Conservation (phyloP, 2,888 invertebrate species). For the Hirtodrosophila histrioides region DNA sequence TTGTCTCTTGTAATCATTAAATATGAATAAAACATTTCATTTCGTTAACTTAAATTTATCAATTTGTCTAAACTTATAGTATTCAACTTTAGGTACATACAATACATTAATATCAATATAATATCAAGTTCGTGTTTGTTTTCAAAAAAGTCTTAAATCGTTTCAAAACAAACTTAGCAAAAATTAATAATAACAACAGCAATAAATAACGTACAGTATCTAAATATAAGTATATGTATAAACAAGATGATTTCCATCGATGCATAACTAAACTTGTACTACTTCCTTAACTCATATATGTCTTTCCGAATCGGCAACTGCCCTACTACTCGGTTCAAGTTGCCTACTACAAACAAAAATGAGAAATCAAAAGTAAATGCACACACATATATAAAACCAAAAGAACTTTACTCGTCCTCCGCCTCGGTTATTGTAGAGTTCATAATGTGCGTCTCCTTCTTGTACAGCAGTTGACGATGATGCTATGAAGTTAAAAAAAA, state of each 20-base stretch:
- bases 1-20: slow-evolving; percentile 1
- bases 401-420: slow-evolving; percentile 85
- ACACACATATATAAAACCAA: slow-evolving; percentile 25
- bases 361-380: slow-evolving; percentile 59
- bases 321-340: slow-evolving; percentile 46
- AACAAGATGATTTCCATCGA: slow-evolving; percentile 33
- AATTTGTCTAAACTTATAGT: slow-evolving; percentile 48
- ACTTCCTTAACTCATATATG: slow-evolving; percentile 47
- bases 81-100: slow-evolving; percentile 54
- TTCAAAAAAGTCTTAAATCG: slow-evolving; percentile 40
- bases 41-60: slow-evolving; percentile 49
- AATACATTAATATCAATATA: slow-evolving; percentile 46
- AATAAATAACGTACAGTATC: slow-evolving; percentile 57
- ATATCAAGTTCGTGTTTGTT: slow-evolving; percentile 45
- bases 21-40: slow-evolving; percentile 20
- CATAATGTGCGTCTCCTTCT: slow-evolving; percentile 86
- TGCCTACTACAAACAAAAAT: slow-evolving; percentile 48
- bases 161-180: slow-evolving; percentile 43
- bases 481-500: slow-evolving; percentile 65
- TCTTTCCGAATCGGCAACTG: slow-evolving; percentile 52
- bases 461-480: slow-evolving; percentile 81
- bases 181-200: slow-evolving; percentile 49
- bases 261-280: slow-evolving; percentile 51
- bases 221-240: slow-evolving; percentile 27
- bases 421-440: slow-evolving; percentile 90